Evolutionary conservation across 2,113 vertebrate species (phyloP).

Genomic region (Tachysurus fulvidraco): DNA sequence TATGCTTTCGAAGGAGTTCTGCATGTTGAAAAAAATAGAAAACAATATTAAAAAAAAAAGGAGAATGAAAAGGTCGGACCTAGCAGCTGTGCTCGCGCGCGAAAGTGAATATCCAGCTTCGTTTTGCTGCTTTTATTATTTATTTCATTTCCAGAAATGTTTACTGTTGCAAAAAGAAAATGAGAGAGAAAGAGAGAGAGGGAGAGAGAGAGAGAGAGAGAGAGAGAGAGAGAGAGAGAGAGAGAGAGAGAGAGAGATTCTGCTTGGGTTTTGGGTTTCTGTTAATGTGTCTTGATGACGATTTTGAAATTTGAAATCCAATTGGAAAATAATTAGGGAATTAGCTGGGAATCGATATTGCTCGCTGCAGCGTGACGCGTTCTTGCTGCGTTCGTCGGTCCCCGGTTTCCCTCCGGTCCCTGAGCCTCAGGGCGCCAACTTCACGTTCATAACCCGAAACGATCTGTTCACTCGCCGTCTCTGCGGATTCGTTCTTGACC

Average conservation of each 20-base stretch:
- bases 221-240: background rate
- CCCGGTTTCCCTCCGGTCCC: background rate
- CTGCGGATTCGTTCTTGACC: conserved; percentile 65
- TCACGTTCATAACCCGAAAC: conserved; percentile 60
- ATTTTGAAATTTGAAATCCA: conserved; percentile 82
- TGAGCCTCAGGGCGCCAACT: conserved; percentile 56
- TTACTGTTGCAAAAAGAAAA: conserved; percentile 69
- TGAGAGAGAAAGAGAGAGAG: background rate
- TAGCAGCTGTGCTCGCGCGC: conserved; percentile 68
- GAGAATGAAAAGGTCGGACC: conserved; percentile 49
- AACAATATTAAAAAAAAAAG: conserved; percentile 10
- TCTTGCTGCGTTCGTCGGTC: conserved; percentile 42
- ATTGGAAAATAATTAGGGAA: conserved; percentile 82
- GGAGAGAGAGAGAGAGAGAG: background rate
- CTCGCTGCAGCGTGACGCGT: conserved; percentile 68
- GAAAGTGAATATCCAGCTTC: conserved; percentile 73
- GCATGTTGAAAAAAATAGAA: conserved; percentile 45
- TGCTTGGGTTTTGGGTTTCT: conserved; percentile 78
- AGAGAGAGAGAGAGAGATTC: conserved; percentile 51
- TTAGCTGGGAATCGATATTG: conserved; percentile 76
- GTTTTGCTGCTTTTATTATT: conserved; percentile 60
- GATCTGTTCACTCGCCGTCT: conserved; percentile 74
- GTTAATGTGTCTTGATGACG: conserved; percentile 76
- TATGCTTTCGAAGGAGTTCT: conserved; percentile 74
- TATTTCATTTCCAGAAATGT: conserved; percentile 66